phyloP scores from a whole-genome alignment of 2,888 invertebrate genomes.

The Xanthia togata region DNA sequence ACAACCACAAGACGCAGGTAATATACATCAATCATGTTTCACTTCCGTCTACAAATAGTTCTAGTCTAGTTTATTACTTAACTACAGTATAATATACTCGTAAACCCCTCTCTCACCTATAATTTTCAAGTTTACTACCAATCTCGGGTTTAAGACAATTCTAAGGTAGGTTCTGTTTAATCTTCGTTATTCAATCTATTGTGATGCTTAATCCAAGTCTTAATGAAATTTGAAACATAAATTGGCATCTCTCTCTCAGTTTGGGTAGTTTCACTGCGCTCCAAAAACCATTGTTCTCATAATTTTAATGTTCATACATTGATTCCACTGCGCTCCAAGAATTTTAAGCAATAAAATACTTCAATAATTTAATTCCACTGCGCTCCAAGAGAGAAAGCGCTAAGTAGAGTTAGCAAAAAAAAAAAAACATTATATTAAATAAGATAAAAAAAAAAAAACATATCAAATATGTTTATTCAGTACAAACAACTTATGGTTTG shows the following conservation, averaged over 20 bases:
- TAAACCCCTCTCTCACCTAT: conserved; percentile 9
- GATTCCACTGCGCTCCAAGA: no score
- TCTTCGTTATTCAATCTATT: conserved; percentile 17
- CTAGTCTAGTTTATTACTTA: conserved; percentile 16
- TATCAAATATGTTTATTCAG: no score
- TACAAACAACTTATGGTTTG: no score
- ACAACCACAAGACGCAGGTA: neutral
- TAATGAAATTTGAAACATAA: neutral
- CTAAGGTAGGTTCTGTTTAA: conserved; percentile 31
- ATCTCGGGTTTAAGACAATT: conserved; percentile 17
- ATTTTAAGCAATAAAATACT: no score
- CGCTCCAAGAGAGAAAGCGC: no score
- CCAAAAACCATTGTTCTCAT: no score
- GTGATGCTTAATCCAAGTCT: neutral
- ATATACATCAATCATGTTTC: neutral
- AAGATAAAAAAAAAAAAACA: no score
- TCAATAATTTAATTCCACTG: no score
- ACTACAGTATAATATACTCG: conserved; percentile 21
- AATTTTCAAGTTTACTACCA: conserved; percentile 16
- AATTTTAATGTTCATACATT: no score
- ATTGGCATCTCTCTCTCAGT: neutral
- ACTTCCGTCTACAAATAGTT: neutral
- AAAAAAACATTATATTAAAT: no score
- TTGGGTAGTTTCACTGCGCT: no score
- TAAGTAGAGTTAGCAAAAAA: no score